Percentiles rank a stretch among this genome's conserved stretches.
Conservation (phyloP, 2,113 vertebrate species). For the Steatornis caripensis region DNA sequence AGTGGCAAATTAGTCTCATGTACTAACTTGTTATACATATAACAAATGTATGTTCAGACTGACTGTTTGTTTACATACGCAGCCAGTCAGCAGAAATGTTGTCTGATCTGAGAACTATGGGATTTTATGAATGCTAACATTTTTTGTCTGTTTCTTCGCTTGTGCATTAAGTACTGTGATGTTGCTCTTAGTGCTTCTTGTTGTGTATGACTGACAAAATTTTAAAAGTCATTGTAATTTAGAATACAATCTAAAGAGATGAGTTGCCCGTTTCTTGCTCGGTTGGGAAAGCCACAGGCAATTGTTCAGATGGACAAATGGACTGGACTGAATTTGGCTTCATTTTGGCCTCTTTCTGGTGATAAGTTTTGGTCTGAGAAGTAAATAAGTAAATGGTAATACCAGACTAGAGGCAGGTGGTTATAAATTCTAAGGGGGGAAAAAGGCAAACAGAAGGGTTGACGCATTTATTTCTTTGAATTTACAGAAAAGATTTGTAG, state of each 20-base stretch:
- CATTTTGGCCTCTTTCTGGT: not conserved
- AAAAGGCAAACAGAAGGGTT: not conserved
- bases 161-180: not conserved
- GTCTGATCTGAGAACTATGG: not conserved
- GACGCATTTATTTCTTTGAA: not conserved
- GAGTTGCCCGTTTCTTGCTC: constrained; percentile 19
- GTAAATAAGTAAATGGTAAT: not conserved
- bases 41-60: not conserved
- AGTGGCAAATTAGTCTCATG: not conserved
- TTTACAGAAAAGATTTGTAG: not conserved
- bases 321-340: not conserved
- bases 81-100: accelerated
- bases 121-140: not conserved
- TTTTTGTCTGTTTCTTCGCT: not conserved
- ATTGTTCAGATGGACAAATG: constrained; percentile 10
- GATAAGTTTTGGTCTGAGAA: not conserved
- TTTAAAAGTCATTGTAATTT: not conserved
- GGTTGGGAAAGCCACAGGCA: not conserved
- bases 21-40: not conserved
- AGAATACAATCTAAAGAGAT: not conserved
- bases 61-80: not conserved
- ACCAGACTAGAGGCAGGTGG: not conserved
- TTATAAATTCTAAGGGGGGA: not conserved
- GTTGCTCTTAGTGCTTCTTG: not conserved
- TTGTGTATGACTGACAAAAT: not conserved